Conservation (phyloP, 2,888 invertebrate genomes). For the Mythimna lalbum region DNA sequence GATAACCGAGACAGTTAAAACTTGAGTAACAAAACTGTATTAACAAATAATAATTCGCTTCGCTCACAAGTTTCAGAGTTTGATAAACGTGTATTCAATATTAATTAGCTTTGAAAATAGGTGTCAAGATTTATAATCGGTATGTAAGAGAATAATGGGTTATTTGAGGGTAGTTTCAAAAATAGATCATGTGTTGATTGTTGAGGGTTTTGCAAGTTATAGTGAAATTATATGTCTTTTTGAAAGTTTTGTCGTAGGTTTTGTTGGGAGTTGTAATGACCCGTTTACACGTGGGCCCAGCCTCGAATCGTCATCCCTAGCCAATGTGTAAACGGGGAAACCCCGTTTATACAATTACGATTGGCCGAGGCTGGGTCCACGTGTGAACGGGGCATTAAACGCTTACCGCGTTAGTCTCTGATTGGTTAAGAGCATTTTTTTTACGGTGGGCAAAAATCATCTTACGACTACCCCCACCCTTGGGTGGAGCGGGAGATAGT, state of each 20-base stretch:
- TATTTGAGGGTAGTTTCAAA: conserved; percentile 8
- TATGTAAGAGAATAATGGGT: conserved; percentile 14
- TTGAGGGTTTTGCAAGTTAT: background rate
- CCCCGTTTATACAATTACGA: no score
- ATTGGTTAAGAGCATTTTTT: no score
- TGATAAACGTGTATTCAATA: conserved; percentile 48
- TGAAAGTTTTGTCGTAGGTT: background rate
- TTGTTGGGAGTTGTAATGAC: no score
- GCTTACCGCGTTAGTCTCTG: no score
- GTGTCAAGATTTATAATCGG: conserved; percentile 34
- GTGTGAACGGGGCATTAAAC: no score
- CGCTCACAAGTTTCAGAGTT: conserved; percentile 32
- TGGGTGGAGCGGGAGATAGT: no score
- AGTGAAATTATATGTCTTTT: background rate
- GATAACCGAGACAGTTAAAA: conserved; percentile 2
- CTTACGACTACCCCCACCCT: no score
- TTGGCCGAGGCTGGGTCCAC: no score
- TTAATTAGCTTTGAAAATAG: conserved; percentile 42
- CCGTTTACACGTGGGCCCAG: no score
- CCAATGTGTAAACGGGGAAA: no score
- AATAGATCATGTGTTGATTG: conserved; percentile 8
- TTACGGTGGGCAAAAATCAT: no score
- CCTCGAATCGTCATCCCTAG: no score
- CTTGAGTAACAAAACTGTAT: conserved; percentile 28
- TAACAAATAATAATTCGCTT: conserved; percentile 40